Evolutionary conservation across 2,797 vertebrate species (phyloP).

Genomic region (Helarctos malayanus): DNA sequence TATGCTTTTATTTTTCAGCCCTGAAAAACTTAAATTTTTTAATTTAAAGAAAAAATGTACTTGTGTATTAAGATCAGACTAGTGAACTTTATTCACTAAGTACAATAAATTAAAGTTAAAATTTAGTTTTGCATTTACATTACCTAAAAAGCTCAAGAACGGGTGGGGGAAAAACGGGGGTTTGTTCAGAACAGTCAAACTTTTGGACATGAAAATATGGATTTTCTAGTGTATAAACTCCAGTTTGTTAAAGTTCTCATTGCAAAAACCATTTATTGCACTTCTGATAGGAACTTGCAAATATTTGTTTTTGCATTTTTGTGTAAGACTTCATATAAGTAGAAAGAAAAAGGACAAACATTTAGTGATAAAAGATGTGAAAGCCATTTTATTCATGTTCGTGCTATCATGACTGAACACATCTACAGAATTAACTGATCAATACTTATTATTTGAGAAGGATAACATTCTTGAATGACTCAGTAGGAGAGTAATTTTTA

Average conservation of each 20-base stretch:
- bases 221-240: background rate
- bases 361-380: background rate
- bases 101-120: background rate
- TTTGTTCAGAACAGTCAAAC: background rate
- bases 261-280: background rate
- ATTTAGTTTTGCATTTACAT: background rate
- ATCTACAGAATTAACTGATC: background rate
- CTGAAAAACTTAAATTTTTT: constrained; percentile 15
- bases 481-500: background rate
- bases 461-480: background rate
- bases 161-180: background rate
- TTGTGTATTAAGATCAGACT: background rate
- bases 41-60: background rate
- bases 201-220: background rate
- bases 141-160: background rate
- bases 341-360: background rate
- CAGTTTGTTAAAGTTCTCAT: constrained; percentile 14
- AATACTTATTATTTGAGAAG: background rate
- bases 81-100: background rate
- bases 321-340: background rate
- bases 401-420: background rate
- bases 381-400: background rate
- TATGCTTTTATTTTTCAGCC: background rate
- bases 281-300: background rate
- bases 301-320: constrained; percentile 28